Conservation (phyloP, 2,113 vertebrate species). For the Python bivittatus region DNA sequence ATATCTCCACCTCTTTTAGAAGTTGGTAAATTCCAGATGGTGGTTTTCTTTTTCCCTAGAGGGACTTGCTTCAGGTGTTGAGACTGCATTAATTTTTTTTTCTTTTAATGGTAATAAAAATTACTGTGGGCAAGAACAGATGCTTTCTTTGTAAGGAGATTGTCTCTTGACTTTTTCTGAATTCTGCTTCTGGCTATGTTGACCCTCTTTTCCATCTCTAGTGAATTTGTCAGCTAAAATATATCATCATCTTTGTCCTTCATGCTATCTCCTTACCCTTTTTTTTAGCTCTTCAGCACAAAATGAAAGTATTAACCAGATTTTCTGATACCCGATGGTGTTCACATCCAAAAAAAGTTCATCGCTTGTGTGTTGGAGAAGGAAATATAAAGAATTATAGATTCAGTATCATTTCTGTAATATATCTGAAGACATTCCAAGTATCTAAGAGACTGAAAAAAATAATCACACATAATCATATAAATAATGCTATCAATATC, state of each 20-base stretch:
- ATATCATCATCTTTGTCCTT: rapidly evolving
- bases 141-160: background rate
- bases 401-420: background rate
- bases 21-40: background rate
- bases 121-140: slow-evolving; percentile 1
- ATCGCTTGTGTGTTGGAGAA: background rate
- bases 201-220: slow-evolving; percentile 26
- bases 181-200: background rate
- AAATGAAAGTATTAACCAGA: slow-evolving; percentile 15
- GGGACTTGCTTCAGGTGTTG: background rate
- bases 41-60: background rate
- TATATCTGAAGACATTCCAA: background rate
- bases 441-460: too few species aligned
- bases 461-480: background rate
- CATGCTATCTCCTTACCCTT: background rate
- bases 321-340: slow-evolving; percentile 9
- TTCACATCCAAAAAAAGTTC: background rate
- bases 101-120: rapidly evolving
- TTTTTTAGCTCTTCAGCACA: background rate
- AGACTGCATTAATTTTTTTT: background rate
- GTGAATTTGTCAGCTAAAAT: slow-evolving; percentile 2
- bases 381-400: background rate
- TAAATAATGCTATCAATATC: background rate
- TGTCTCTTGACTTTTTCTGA: slow-evolving; percentile 31
- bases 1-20: too few species aligned